Evolutionary conservation across 2,888 invertebrate genomes (phyloP).

Genomic region (Zaprionus bogoriensis): DNA sequence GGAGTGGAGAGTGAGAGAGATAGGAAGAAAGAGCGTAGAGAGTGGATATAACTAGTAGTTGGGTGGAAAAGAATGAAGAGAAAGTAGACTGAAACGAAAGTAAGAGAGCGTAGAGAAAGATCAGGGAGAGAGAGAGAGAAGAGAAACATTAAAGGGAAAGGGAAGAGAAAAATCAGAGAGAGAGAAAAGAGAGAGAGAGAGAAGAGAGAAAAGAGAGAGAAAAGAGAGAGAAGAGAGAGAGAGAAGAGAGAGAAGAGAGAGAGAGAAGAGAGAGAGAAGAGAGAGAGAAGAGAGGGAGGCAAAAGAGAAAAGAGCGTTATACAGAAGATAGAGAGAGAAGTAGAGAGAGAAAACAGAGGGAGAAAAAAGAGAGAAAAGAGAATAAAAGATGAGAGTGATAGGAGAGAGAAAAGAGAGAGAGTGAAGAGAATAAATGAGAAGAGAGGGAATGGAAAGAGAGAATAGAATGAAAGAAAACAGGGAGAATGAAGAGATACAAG

Average conservation of each 20-base stretch:
- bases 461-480: too few species aligned
- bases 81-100: constrained; percentile 30
- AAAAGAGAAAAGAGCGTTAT: not conserved
- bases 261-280: not conserved
- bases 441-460: not conserved
- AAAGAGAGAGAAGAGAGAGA: not conserved
- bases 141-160: not conserved
- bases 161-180: not conserved
- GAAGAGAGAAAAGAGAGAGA: not conserved
- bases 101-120: not conserved
- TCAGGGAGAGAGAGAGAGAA: not conserved
- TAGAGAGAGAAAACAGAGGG: constrained; percentile 40
- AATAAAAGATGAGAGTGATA: not conserved
- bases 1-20: not conserved
- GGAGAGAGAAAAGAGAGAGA: not conserved
- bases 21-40: not conserved
- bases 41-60: not conserved
- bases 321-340: not conserved
- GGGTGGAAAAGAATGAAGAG: constrained; percentile 28
- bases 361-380: not conserved
- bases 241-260: not conserved
- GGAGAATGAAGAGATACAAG: not conserved
- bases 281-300: not conserved
- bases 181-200: not conserved
- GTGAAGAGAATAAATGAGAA: not conserved